Evolutionary conservation across 1,140 invertebrate species (phyloP).

Genomic region (Rhynchophorus ferrugineus): DNA sequence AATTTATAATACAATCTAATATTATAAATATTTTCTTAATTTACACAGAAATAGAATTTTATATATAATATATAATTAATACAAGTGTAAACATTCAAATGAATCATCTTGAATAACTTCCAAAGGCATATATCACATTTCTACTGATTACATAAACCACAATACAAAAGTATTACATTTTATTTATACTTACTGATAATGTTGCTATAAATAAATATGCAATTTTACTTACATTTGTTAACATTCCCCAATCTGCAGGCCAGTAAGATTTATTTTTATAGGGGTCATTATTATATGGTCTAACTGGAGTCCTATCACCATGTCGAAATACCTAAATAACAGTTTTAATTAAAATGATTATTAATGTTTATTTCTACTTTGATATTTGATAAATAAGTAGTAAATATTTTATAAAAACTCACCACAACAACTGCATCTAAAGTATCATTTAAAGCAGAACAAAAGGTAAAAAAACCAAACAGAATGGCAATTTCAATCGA

Average conservation of each 20-base stretch:
- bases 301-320: constrained; percentile 73
- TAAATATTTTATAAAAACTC: background rate
- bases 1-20: too few relatives aligned
- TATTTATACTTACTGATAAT: too few relatives aligned
- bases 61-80: too few relatives aligned
- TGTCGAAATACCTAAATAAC: constrained; percentile 50
- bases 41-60: too few relatives aligned
- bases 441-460: background rate
- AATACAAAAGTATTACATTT: too few relatives aligned
- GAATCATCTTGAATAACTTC: too few relatives aligned
- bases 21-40: too few relatives aligned
- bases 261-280: constrained; percentile 59
- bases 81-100: too few relatives aligned
- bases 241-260: constrained; percentile 68
- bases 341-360: background rate
- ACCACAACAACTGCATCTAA: background rate
- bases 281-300: constrained; percentile 70
- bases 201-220: too few relatives aligned
- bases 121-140: too few relatives aligned
- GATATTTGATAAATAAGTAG: background rate
- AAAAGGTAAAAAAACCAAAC: background rate
- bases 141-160: too few relatives aligned
- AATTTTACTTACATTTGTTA: constrained; percentile 70
- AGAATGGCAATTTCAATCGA: background rate
- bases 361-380: too few relatives aligned